Evolutionary conservation across 2,113 vertebrate species (phyloP).

Genomic region (Notiomystis cincta): DNA sequence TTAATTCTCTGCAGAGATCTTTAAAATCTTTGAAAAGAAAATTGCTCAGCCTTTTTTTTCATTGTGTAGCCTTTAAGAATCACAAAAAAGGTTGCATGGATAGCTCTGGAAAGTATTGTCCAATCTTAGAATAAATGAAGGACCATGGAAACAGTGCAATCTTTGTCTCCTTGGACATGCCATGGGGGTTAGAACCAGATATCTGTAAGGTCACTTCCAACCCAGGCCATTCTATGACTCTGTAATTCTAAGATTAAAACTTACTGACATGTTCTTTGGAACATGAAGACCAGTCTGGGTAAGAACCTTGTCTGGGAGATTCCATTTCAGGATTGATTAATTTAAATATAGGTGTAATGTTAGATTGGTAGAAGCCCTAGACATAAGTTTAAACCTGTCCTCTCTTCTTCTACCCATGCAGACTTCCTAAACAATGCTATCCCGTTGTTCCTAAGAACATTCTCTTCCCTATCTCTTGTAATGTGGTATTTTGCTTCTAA

Average conservation of each 20-base stretch:
- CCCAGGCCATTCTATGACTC: background rate
- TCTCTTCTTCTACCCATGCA: background rate
- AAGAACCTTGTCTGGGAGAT: background rate
- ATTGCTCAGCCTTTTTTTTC: fast-evolving
- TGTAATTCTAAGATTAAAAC: background rate
- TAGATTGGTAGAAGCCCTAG: background rate
- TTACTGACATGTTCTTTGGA: background rate
- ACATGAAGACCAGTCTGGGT: background rate
- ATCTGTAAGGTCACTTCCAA: background rate
- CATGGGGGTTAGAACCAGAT: fast-evolving
- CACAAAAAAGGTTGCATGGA: background rate
- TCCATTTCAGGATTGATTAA: background rate
- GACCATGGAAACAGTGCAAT: background rate
- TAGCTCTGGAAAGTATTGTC: background rate
- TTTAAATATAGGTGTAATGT: background rate
- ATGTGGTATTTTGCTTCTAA: background rate
- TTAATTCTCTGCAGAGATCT: background rate
- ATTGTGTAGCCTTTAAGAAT: background rate
- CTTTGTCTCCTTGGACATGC: background rate
- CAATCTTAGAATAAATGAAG: background rate
- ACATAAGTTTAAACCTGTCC: background rate
- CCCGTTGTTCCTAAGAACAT: background rate
- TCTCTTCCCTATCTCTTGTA: background rate
- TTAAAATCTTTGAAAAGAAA: background rate
- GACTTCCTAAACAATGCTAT: background rate